Evolutionary conservation across 2,113 vertebrate genomes (phyloP), one percentile per base, ranked within the genome.

Genomic region (Clarias batrachus): DNA sequence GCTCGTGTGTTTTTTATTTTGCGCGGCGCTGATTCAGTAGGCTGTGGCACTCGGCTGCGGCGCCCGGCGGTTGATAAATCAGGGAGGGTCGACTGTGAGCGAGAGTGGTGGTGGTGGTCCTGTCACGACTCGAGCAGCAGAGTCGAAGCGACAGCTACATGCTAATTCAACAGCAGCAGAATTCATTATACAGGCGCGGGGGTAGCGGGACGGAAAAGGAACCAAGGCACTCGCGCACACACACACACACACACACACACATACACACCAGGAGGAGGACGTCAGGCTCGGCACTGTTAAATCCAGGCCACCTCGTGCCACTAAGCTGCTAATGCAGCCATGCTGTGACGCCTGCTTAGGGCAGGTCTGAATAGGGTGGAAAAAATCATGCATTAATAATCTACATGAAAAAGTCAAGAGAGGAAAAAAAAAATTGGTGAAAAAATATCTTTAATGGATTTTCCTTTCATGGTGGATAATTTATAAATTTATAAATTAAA

Each of bases 91-190:
- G 73, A 82, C 68, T 25, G 48, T n/a, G 77, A 73, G 71, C 89
- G 74, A 82, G 62, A 33, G 84, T 65, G 83, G 54, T 83, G 90
- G 92, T 90, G 95, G 95, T 95, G 94, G 95, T 94, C 94, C 93
- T 92, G 94, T 95, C 95, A 95, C 87, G 74, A 92, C 92, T 91
- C 90, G 87, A 88, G 92, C 93, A 87, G 90, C 92, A 91, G 93
- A 93, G 91, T 91, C 84, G 83, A 94, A 92, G 93, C 92, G 94
- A 95, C 94, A 94, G 94, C 94, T 94, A 94, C 95, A 95, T 95
- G 95, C 94, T 95, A 95, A 95, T 95, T 95, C 93, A 93, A 93
- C 94, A 93, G 91, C 89, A 92, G 91, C 93, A 93, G 94, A 93
- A 94, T 95, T 95, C 94, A 95, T 95, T 95, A 95, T 94, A 94